Base-by-base conservation (phyloP, 2,113 vertebrate species). In the Daubentonia madagascariensis region DNA sequence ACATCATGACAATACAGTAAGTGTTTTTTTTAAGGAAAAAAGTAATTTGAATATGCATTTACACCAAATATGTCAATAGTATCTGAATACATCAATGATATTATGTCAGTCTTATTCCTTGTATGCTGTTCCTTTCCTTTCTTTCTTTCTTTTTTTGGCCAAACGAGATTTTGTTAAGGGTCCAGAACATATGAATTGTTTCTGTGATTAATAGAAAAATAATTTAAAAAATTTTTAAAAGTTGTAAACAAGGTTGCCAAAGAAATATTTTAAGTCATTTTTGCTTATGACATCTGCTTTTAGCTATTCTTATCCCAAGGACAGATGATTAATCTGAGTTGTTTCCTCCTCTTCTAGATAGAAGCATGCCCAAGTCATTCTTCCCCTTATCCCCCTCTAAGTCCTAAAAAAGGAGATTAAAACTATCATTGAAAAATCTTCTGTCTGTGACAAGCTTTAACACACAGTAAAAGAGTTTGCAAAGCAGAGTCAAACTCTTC, bases 361-460 rank as follows among this genome's bases (percentile, higher is more conserved):
- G 72, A 84, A 54, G 61, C 25, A 35, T 80, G 40, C 40, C 63
- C 25, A 86, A 93, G 32, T 30, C 37, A 45, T 92, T 48, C 50
- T 70, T 96, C 16, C 4, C 18, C 1, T 35, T 63, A 50, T 35
- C 45, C 50, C 4, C 50, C 61, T 73, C 81, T 72, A 72, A 79
- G 32, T 96, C 80, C 88, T 96, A 40, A 85, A 89, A 98, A 94
- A 97, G 76, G 89, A 98, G 98, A 96, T 92, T 96, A 95, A 95
- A 98, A 96, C 98, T 98, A 98, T 98, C 97, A 98, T 98, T 98
- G 98, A 98, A 98, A 91, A 98, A 97, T 97, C 92, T 93, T 97
- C 96, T 54, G 79, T 93, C 97, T 98, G 87, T 94, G 97, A 98
- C 97, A 98, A 98, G 98, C 97, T 97, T 98, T 98, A 98, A 97